Evolutionary conservation across 2,888 invertebrate genomes (phyloP), one percentile per base, ranked within the genome.

Genomic region (Sarcophaga variegata): DNA sequence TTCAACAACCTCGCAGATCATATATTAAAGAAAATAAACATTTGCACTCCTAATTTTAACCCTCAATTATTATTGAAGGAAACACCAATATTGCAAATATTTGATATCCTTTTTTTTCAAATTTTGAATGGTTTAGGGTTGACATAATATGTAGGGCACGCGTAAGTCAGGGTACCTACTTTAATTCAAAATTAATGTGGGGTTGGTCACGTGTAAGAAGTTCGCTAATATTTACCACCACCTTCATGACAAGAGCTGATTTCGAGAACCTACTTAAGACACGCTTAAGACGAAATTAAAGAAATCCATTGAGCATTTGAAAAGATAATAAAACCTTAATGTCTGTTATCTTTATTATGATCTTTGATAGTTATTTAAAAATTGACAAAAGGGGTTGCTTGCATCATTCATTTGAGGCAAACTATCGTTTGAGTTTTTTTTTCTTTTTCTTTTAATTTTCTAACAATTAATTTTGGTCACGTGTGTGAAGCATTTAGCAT

Each of bases 381-480:
- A 54, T 54, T 37, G 2, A 37, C 37, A 67, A 59, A 77, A 77
- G 25, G 80, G 84, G 83, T 83, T 75, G 72, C 37, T 54, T 54
- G 54, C 54, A 54, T 14, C 17, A 54, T 54, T 4, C n/a, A 5
- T 37, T 66, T 27, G 49, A 49, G 4, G 4, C 27, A 66, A 59
- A 20, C 37, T 37, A 20, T 54, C n/a, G 27, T 37, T 66, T 27
- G 49, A 49, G 4, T 62, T 62, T 62, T n/a, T 62, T 62, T 49
- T 49, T 22, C 22, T 22, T 49, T 54, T 54, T 54, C 12, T 4
- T 14, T 54, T 54, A 54, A 54, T 54, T 54, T 37, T 10, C 37
- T 62, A 75, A n/a, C 45, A 77, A 17, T 49, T 81, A 60, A 82
- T 70, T 84, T 77, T 72, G 81, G 79, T 87, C 87, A 84, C 87